phyloP scores from a whole-genome alignment of 1,140 invertebrate genomes.

The Pollicipes pollicipes region DNA sequence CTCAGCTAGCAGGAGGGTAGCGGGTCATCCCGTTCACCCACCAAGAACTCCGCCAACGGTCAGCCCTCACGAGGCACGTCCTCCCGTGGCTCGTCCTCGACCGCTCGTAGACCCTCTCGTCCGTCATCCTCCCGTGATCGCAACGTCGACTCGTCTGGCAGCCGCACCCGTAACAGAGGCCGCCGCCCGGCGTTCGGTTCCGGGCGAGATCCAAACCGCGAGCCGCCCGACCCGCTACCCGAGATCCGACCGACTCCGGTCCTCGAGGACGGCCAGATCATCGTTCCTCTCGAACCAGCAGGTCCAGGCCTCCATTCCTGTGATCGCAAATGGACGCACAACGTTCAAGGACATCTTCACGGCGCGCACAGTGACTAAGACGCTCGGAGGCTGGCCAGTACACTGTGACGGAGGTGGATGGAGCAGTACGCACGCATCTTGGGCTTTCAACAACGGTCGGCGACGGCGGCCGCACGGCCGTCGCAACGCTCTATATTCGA shows the following conservation, averaged over 20 bases:
- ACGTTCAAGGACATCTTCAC: constrained; percentile 69
- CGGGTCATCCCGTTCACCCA: no score
- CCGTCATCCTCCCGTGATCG: no score
- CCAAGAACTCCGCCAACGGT: background rate
- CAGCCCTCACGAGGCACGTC: background rate
- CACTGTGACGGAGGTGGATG: constrained; percentile 47
- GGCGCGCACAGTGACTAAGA: constrained; percentile 56
- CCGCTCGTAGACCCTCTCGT: no score
- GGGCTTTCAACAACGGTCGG: background rate
- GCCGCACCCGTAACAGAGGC: background rate
- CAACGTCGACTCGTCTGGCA: no score
- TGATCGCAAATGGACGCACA: constrained; percentile 63
- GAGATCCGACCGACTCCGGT: constrained; percentile 20
- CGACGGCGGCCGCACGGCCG: background rate
- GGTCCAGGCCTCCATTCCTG: constrained; percentile 53
- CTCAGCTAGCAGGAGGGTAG: background rate
- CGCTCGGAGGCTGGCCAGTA: constrained; percentile 56
- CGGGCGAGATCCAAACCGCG: constrained; percentile 12
- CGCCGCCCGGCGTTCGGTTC: background rate
- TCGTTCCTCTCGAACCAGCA: constrained; percentile 19
- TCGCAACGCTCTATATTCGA: constrained; percentile 31
- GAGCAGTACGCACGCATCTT: constrained; percentile 29
- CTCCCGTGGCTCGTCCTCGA: background rate
- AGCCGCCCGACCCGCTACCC: constrained; percentile 16
- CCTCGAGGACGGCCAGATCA: constrained; percentile 25